These are phyloP conservation scores for Sebastes schlegelii DNA, from an alignment of 2,113 vertebrate species.

Conservation along the genomic window DNA sequence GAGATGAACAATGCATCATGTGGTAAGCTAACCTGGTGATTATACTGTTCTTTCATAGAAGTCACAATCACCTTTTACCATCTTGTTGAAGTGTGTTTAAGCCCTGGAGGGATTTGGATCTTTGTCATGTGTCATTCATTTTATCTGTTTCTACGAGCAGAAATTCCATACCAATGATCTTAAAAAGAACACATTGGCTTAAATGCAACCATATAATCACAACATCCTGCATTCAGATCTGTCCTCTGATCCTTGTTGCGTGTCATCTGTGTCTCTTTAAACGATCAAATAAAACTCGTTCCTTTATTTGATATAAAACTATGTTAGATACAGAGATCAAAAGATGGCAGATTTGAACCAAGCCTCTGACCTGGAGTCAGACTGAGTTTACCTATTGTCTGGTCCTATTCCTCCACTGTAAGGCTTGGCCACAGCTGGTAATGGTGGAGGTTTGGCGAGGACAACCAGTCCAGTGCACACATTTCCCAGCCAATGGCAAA, in stretches of 20 bases:
- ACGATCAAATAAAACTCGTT: slow-evolving; percentile 48
- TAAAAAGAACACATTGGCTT: slow-evolving; percentile 33
- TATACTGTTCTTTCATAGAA: background rate
- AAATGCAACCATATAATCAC: slow-evolving; percentile 46
- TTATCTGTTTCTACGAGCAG: slow-evolving; percentile 22
- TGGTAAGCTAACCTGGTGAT: background rate
- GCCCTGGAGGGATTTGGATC: slow-evolving; percentile 2
- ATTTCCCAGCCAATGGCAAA: slow-evolving; percentile 74
- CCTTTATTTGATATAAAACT: slow-evolving; percentile 59
- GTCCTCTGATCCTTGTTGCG: slow-evolving; percentile 57
- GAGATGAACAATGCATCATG: background rate
- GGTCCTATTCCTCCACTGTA: slow-evolving; percentile 8
- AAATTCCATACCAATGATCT: slow-evolving; percentile 46
- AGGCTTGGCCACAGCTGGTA: slow-evolving; percentile 50
- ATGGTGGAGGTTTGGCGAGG: slow-evolving; percentile 40
- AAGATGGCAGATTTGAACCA: slow-evolving; percentile 45
- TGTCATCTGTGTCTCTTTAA: slow-evolving; percentile 65
- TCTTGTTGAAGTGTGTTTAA: slow-evolving; percentile 9
- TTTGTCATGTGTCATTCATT: slow-evolving; percentile 34
- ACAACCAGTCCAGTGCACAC: slow-evolving; percentile 57
- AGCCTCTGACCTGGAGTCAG: slow-evolving; percentile 54
- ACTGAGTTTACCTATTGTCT: slow-evolving; percentile 56
- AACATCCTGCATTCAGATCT: slow-evolving; percentile 54
- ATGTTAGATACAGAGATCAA: slow-evolving; percentile 53
- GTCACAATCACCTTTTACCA: background rate